These are phyloP conservation scores for Calonectris borealis DNA, from an alignment of 2,113 vertebrate species.

Conservation along the genomic window DNA sequence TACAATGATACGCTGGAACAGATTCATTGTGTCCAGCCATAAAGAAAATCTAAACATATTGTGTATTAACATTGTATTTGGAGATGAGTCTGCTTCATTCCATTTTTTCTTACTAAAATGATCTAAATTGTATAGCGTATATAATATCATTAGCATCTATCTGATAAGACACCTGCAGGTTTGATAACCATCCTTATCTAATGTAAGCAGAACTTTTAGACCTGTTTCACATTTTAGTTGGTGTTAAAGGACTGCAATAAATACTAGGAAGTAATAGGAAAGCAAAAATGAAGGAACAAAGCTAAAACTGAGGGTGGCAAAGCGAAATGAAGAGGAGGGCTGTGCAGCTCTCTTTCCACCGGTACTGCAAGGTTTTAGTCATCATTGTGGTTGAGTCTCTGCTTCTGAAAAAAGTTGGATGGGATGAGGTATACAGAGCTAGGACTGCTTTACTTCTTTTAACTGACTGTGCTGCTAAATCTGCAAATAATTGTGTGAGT, in stretches of 20 bases:
- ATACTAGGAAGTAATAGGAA: background rate
- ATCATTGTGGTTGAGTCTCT: background rate
- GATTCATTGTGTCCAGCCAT: background rate
- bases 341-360: background rate
- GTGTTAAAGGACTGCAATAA: background rate
- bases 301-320: background rate
- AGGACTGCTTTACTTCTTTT: background rate
- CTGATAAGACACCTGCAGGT: background rate
- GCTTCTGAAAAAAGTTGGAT: background rate
- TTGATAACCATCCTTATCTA: background rate
- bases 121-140: background rate
- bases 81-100: background rate
- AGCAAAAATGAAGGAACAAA: background rate
- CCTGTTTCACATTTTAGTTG: background rate
- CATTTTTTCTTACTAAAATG: background rate
- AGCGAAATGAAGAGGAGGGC: background rate
- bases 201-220: background rate
- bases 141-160: background rate
- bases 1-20: rapidly evolving
- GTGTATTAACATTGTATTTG: background rate
- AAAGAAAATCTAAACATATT: background rate
- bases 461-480: background rate
- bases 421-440: background rate
- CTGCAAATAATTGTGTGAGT: background rate
- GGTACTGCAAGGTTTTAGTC: background rate